A percentile compares a stretch with the other conserved stretches of the same genome.
These are phyloP conservation scores for Chloroclystis v-ata DNA, from an alignment of 2,888 invertebrate species.

Conservation along the genomic window DNA sequence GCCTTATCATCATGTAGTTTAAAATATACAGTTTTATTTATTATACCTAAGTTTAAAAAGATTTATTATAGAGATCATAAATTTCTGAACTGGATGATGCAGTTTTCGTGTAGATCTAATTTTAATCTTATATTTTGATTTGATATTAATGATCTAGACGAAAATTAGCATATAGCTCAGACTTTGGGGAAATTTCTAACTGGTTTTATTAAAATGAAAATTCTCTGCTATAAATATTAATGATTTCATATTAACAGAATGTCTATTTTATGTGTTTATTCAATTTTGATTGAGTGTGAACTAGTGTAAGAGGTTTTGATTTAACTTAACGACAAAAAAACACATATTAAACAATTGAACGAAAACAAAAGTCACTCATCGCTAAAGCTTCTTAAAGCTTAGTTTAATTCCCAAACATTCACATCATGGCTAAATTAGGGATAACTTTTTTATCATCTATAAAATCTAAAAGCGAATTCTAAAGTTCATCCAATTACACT, in stretches of 20 bases:
- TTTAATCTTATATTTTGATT: neutral
- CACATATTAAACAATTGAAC: too few relatives aligned
- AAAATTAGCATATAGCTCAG: neutral
- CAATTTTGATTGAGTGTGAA: too few relatives aligned
- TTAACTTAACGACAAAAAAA: too few relatives aligned
- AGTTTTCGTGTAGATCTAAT: neutral
- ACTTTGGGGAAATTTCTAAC: neutral
- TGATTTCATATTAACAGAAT: too few relatives aligned
- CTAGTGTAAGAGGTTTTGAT: too few relatives aligned
- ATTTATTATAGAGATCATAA: too few relatives aligned
- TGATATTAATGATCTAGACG: neutral
- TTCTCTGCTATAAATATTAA: neutral
- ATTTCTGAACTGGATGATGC: neutral
- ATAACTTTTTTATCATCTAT: neutral
- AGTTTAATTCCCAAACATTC: too few relatives aligned
- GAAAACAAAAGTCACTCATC: too few relatives aligned
- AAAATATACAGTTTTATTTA: neutral
- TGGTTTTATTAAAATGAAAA: neutral
- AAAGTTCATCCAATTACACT: slow-evolving; percentile 5
- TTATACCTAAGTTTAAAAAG: neutral
- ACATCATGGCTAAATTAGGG: too few relatives aligned
- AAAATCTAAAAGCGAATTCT: neutral
- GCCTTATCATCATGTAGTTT: neutral
- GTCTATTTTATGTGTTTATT: too few relatives aligned
- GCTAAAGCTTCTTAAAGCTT: too few relatives aligned